A percentile compares a stretch with the other conserved stretches of the same genome.
Conservation (phyloP, 2,888 invertebrate genomes). For the Cetonia aurata region DNA sequence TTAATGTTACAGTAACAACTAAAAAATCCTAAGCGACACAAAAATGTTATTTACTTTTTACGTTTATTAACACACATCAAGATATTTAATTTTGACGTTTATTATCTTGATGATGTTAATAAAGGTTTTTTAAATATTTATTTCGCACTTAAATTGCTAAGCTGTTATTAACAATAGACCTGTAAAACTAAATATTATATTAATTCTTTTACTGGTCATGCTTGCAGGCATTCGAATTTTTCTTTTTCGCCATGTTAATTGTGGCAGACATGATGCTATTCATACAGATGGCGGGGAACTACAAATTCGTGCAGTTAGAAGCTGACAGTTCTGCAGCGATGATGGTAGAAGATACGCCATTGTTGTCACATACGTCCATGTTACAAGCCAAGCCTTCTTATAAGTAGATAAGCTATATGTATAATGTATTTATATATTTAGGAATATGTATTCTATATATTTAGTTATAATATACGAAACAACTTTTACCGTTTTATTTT, state of each 20-base stretch:
- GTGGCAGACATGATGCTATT: constrained; percentile 76
- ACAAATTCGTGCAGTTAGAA: constrained; percentile 64
- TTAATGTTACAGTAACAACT: too few relatives aligned
- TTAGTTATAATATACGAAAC: background rate
- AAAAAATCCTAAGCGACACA: too few relatives aligned
- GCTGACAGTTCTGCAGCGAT: constrained; percentile 61
- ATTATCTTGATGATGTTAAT: too few relatives aligned
- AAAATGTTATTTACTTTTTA: too few relatives aligned
- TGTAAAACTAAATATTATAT: too few relatives aligned
- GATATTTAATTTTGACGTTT: too few relatives aligned
- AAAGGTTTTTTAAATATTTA: too few relatives aligned
- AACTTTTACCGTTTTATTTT: too few relatives aligned
- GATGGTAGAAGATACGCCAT: constrained; percentile 44
- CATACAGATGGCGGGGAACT: constrained; percentile 70
- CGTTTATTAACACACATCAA: too few relatives aligned
- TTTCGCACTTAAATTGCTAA: too few relatives aligned
- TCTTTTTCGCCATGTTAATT: constrained; percentile 79
- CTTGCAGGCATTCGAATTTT: constrained; percentile 78
- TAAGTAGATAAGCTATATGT: constrained; percentile 9
- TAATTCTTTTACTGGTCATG: background rate
- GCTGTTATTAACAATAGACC: too few relatives aligned
- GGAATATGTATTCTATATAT: constrained; percentile 9
- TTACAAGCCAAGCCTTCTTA: constrained; percentile 34
- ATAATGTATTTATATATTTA: background rate
- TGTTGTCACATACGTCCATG: constrained; percentile 28